A percentile compares a stretch with the other conserved stretches of the same genome.
Conservation (phyloP, 2,797 vertebrate species). For the Pseudochaenichthys georgianus region DNA sequence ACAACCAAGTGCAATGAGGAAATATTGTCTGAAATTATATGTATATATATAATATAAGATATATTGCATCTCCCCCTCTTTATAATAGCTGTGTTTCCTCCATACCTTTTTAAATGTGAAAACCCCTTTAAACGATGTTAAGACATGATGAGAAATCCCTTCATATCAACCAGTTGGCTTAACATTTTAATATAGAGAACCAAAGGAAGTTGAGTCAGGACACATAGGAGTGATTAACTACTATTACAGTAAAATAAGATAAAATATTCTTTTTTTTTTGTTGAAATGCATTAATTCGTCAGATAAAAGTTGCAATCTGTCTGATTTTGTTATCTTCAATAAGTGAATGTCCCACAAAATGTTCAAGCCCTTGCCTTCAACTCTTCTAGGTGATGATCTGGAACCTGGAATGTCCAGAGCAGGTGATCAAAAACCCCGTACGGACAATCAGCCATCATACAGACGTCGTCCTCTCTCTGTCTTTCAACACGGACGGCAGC, state of each 20-base stretch:
- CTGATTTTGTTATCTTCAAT: not conserved
- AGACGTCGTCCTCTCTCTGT: conserved; percentile 93
- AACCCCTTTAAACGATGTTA: not conserved
- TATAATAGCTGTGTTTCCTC: not conserved
- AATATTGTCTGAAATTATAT: too few species aligned
- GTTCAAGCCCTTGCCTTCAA: not conserved
- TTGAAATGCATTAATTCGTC: not conserved
- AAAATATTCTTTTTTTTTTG: not conserved
- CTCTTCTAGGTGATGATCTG: conserved; percentile 92
- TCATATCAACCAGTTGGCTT: not conserved
- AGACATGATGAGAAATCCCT: not conserved
- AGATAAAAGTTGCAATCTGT: not conserved
- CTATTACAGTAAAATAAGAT: not conserved
- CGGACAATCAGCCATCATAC: conserved; percentile 87
- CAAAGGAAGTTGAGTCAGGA: not conserved
- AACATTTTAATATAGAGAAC: not conserved
- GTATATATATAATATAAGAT: not conserved
- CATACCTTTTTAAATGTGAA: not conserved
- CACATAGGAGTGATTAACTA: not conserved
- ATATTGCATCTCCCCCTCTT: not conserved
- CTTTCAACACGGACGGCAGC: conserved; percentile 92
- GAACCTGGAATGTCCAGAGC: conserved; percentile 88
- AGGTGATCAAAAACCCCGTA: conserved; percentile 86
- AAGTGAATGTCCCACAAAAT: not conserved
- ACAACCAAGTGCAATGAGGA: not conserved